A percentile compares a stretch with the other conserved stretches of the same genome.
Evolutionary conservation across 1,140 invertebrate genomes (phyloP).

Genomic region (Drosophila parvula): DNA sequence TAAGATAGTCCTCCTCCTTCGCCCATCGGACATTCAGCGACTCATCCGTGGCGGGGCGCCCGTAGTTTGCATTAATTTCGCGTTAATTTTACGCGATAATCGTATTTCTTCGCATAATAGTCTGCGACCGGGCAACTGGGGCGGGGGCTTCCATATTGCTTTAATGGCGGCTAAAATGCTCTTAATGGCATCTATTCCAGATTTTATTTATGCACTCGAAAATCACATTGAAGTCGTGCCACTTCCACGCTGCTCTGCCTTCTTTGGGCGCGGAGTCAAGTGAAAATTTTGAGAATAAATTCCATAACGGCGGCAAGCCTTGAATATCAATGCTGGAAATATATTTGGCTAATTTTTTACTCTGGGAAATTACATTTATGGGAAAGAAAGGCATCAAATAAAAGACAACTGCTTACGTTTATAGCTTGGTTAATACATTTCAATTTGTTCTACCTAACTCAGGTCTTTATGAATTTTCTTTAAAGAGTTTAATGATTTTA

Average conservation of each 20-base stretch:
- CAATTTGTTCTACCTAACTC: too few species aligned
- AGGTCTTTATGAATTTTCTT: too few species aligned
- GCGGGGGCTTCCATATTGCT: slow-evolving; percentile 69
- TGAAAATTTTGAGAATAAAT: slow-evolving; percentile 17
- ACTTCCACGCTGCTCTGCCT: neutral
- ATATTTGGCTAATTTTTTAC: neutral
- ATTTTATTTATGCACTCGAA: slow-evolving; percentile 82
- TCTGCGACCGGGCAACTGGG: slow-evolving; percentile 7
- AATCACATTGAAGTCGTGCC: slow-evolving; percentile 59
- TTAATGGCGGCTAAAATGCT: slow-evolving; percentile 75
- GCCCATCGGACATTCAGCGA: neutral
- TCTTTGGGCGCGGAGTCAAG: slow-evolving; percentile 1
- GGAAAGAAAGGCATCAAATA: neutral
- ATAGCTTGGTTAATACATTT: neutral
- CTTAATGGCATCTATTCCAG: slow-evolving; percentile 81
- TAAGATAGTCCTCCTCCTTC: slow-evolving; percentile 16
- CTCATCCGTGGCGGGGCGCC: slow-evolving; percentile 26
- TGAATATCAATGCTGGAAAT: slow-evolving; percentile 1
- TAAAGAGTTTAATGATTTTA: too few species aligned
- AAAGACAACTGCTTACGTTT: neutral
- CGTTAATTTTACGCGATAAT: slow-evolving; percentile 79
- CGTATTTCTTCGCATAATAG: slow-evolving; percentile 67
- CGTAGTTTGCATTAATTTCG: slow-evolving; percentile 82
- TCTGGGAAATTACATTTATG: neutral
- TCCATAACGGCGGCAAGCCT: neutral